Evolutionary conservation across 2,113 vertebrate genomes (phyloP).

Genomic region (human (Homo sapiens)): DNA sequence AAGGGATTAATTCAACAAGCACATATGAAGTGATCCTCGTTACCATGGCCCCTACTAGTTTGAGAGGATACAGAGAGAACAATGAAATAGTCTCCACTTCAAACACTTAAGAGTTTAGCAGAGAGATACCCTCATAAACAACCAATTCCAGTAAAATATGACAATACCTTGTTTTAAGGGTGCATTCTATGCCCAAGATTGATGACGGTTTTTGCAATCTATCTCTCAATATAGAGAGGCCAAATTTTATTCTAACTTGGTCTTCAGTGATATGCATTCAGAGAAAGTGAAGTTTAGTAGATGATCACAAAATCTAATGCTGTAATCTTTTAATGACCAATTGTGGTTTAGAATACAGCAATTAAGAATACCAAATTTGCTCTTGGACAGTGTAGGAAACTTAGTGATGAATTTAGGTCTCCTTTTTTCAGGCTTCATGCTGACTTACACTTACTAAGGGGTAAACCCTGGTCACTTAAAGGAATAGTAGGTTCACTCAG

Average conservation of each 20-base stretch:
- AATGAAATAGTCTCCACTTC: background rate
- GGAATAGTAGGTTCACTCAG: background rate
- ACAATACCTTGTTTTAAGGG: background rate
- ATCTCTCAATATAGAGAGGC: background rate
- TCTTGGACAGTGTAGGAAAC: background rate
- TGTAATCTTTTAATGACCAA: background rate
- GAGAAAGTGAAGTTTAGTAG: background rate
- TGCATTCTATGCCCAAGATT: background rate
- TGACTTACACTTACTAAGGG: background rate
- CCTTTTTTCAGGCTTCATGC: background rate
- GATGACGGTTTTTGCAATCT: background rate
- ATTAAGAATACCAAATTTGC: background rate
- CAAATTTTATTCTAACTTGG: background rate
- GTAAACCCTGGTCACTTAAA: background rate
- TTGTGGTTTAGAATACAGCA: background rate
- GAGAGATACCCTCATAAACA: background rate
- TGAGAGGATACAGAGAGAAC: background rate
- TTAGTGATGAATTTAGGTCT: background rate
- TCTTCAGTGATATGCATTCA: background rate
- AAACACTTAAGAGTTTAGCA: background rate
- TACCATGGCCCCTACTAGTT: accelerated
- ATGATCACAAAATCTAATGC: background rate
- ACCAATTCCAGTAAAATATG: background rate
- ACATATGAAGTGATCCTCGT: background rate
- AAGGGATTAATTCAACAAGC: background rate